Base-by-base conservation (phyloP, 2,888 invertebrate species). In the Conchocele bisecta region DNA sequence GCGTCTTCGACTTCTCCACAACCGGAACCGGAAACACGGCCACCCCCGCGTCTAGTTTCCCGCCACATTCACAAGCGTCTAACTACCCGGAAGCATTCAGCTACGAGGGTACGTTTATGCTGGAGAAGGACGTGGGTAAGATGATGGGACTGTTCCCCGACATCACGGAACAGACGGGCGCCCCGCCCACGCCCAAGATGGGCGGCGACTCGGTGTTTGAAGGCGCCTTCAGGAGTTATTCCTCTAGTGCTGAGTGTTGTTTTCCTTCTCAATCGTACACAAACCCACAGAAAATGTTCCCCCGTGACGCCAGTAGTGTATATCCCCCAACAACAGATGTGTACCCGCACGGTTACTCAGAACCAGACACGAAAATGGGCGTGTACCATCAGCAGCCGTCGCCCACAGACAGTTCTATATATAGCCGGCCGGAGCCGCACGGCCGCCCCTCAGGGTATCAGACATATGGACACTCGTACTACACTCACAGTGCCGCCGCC, bases 71-170 rank as follows among this genome's bases (percentile, higher is more conserved):
- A 17, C 67, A 75, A 6, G 53, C 75, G 4, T 78, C 79, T 20
- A 75, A 63, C 42, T 88, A 83, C 53, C 79, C 83, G 17, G 85
- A 84, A 61, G 69, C 86, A 2, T 86, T 84, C 74, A 82, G 79
- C 54, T 87, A 85, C 51, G 88, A 87, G 58, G 85, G 83, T 9
- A 81, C 80, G 33, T 83, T 84, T 41, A 76, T 81, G 65, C 69
- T 82, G 13, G 85, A 85, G 44, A 85, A 83, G 46, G 81, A 86
- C 35, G 72, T 69, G 11, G 70, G 72, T 9, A 81, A 83, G 67
- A 77, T 76, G 50, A 42, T 68, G 9, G 76, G 75, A 15, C 42
- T 79, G 9, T 76, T 78, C 42, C 63, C 70, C 13, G 81, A 79
- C 22, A 26, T 58, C 28, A 50, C 60, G 11, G 24, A 65, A 50